These are phyloP conservation scores for Drosophila meridiana DNA, from an alignment of 2,888 invertebrate genomes.

Conservation along the genomic window DNA sequence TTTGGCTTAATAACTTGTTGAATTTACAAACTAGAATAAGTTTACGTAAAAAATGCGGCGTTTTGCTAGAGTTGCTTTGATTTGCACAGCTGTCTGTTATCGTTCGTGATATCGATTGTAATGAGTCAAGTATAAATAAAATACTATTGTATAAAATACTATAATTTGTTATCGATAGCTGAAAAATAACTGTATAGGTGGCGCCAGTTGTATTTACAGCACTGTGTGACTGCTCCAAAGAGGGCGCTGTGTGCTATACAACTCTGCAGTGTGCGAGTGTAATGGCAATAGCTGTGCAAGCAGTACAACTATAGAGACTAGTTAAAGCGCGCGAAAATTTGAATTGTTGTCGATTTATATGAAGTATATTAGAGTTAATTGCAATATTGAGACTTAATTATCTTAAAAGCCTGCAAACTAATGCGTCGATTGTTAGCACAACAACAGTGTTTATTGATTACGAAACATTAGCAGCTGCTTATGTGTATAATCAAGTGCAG, in stretches of 20 bases:
- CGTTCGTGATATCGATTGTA: slow-evolving; percentile 11
- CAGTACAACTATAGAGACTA: slow-evolving; percentile 2
- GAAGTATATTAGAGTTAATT: slow-evolving; percentile 2
- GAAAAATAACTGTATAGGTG: neutral
- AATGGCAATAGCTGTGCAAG: neutral
- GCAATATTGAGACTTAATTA: neutral
- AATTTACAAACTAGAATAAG: slow-evolving; percentile 44
- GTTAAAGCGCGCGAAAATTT: slow-evolving; percentile 17
- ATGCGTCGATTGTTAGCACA: slow-evolving; percentile 6
- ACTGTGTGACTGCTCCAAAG: neutral
- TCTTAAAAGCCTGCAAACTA: slow-evolving; percentile 3
- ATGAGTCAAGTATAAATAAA: neutral
- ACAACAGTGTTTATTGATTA: neutral
- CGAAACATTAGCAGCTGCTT: slow-evolving; percentile 2
- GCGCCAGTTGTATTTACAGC: neutral
- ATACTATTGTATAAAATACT: neutral
- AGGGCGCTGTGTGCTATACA: slow-evolving; percentile 21
- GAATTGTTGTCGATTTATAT: neutral
- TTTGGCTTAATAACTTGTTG: slow-evolving; percentile 58
- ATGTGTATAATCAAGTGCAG: neutral
- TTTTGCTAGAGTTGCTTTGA: slow-evolving; percentile 45
- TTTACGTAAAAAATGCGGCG: slow-evolving; percentile 76
- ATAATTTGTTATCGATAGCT: neutral
- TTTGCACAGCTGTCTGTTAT: slow-evolving; percentile 24
- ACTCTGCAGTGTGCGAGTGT: slow-evolving; percentile 5